Evolutionary conservation across 2,888 invertebrate genomes (phyloP).

Genomic region (Leptinotarsa tumamoca): DNA sequence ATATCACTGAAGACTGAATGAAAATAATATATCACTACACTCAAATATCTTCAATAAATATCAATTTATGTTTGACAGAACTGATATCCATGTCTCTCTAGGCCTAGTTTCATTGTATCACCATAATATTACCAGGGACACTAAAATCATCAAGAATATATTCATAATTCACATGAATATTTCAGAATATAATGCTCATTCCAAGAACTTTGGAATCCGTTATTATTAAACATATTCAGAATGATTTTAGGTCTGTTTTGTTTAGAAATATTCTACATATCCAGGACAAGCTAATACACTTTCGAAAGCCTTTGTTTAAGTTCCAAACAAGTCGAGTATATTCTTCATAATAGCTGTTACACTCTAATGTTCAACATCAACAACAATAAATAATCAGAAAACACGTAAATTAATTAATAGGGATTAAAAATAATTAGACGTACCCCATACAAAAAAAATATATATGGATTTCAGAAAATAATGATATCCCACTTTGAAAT

Average conservation of each 20-base stretch:
- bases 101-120: too few species aligned
- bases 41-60: neutral
- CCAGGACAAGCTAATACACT: neutral
- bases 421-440: conserved; percentile 1
- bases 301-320: too few species aligned
- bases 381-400: conserved; percentile 12
- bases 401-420: neutral
- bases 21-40: conserved; percentile 29
- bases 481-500: neutral
- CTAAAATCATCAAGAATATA: neutral
- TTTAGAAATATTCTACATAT: neutral
- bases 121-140: too few species aligned
- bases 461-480: neutral
- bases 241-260: neutral
- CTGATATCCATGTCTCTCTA: too few species aligned
- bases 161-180: neutral
- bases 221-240: neutral
- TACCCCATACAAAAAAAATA: neutral
- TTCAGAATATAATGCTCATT: neutral
- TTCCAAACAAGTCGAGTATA: neutral
- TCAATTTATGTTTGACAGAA: too few species aligned
- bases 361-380: neutral
- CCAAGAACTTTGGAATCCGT: neutral
- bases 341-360: neutral
- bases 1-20: conserved; percentile 31